These are phyloP conservation scores for Lycorma delicatula DNA, from an alignment of 1,140 invertebrate genomes.

Conservation along the genomic window DNA sequence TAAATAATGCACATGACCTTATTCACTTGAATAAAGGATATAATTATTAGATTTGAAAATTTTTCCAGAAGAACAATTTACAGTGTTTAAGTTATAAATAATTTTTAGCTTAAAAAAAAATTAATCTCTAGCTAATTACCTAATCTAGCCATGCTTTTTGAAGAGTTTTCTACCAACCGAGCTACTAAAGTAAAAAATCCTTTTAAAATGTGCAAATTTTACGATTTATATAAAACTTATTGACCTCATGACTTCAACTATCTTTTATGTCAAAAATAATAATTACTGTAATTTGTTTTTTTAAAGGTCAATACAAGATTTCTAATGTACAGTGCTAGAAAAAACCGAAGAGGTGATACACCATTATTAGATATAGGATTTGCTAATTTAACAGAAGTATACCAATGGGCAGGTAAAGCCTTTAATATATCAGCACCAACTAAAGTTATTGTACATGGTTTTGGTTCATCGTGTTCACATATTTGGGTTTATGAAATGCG, in stretches of 20 bases:
- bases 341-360: slow-evolving; percentile 41
- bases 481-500: slow-evolving; percentile 92
- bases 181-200: too few species aligned
- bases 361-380: slow-evolving; percentile 56
- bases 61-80: too few species aligned
- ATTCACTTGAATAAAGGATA: too few species aligned
- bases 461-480: slow-evolving; percentile 79
- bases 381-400: slow-evolving; percentile 53
- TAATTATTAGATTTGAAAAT: too few species aligned
- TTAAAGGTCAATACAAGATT: slow-evolving; percentile 42
- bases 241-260: neutral
- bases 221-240: neutral
- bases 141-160: too few species aligned
- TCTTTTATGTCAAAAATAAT: neutral
- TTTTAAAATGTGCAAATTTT: too few species aligned
- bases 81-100: too few species aligned
- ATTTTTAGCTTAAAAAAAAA: too few species aligned
- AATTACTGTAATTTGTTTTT: neutral
- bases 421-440: slow-evolving; percentile 50
- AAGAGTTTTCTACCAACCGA: too few species aligned
- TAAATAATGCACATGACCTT: too few species aligned
- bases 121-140: too few species aligned
- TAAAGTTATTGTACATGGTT: slow-evolving; percentile 87
- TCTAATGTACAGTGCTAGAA: slow-evolving; percentile 50
- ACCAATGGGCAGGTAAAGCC: slow-evolving; percentile 48